phyloP scores from a whole-genome alignment of 2,888 invertebrate genomes.

The Ennomos quercinarius region DNA sequence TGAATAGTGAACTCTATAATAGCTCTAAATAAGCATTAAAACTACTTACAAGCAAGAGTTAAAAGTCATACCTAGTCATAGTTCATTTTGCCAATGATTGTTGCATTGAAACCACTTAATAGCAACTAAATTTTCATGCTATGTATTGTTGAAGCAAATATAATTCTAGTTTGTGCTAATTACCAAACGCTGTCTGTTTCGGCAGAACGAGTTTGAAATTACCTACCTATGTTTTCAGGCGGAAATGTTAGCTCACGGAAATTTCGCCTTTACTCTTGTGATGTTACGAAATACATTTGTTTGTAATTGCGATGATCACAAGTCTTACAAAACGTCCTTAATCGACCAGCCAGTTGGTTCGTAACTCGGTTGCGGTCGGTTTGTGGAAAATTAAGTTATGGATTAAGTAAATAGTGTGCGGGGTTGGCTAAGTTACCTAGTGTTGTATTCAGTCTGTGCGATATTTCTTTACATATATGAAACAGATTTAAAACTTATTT shows the following conservation, averaged over 20 bases:
- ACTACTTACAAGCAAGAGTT: too few species aligned
- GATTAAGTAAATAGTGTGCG: slow-evolving; percentile 21
- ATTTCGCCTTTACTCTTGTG: slow-evolving; percentile 50
- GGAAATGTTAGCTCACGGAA: slow-evolving; percentile 44
- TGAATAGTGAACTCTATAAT: too few species aligned
- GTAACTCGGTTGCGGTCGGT: slow-evolving; percentile 53
- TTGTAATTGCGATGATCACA: slow-evolving; percentile 49
- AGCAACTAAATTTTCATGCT: slow-evolving; percentile 27
- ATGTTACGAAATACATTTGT: slow-evolving; percentile 54
- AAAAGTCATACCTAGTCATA: too few species aligned
- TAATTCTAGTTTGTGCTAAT: slow-evolving; percentile 62
- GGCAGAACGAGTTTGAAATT: slow-evolving; percentile 68
- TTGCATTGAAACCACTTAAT: slow-evolving; percentile 3
- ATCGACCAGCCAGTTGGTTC: slow-evolving; percentile 64
- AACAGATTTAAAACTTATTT: too few species aligned
- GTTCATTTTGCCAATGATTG: neutral
- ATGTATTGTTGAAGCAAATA: slow-evolving; percentile 33
- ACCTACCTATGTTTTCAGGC: slow-evolving; percentile 62
- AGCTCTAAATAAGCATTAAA: too few species aligned
- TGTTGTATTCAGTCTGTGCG: neutral
- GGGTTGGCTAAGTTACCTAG: neutral
- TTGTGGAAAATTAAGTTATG: slow-evolving; percentile 41
- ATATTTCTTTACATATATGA: too few species aligned
- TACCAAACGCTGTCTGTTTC: slow-evolving; percentile 66
- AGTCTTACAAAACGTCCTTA: slow-evolving; percentile 66